These are phyloP conservation scores for Acanthosepion esculentum DNA, from an alignment of 2,888 invertebrate genomes.

Conservation along the genomic window DNA sequence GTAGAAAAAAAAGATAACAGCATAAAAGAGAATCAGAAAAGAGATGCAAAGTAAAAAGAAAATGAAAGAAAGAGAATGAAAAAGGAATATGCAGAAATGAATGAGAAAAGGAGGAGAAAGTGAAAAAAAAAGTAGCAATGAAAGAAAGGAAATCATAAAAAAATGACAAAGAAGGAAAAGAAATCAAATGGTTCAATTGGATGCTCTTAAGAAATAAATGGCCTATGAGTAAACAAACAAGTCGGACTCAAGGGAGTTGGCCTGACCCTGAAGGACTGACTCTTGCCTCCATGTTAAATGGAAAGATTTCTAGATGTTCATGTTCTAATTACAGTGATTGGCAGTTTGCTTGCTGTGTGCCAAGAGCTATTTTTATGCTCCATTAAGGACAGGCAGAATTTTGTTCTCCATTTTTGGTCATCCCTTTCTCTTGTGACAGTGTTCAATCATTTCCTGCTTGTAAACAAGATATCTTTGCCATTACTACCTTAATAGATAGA, in stretches of 20 bases:
- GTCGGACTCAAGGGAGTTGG: background rate
- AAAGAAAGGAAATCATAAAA: too few relatives aligned
- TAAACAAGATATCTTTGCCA: background rate
- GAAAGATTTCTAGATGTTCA: constrained; percentile 5
- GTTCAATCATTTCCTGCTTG: background rate
- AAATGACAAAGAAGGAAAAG: background rate
- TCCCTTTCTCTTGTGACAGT: background rate
- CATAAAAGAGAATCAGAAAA: too few relatives aligned
- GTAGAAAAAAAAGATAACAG: too few relatives aligned
- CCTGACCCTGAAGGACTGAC: background rate
- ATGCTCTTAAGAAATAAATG: constrained; percentile 4
- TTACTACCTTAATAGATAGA: background rate
- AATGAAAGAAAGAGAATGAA: too few relatives aligned
- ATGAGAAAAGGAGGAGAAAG: background rate
- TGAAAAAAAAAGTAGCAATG: too few relatives aligned
- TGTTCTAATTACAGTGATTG: constrained; percentile 33
- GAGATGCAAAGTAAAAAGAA: too few relatives aligned
- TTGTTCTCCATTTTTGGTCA: background rate
- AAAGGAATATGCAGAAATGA: background rate
- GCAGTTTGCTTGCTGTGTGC: constrained; percentile 22
- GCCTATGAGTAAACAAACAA: constrained; percentile 21
- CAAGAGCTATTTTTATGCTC: constrained; percentile 14
- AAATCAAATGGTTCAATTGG: background rate
- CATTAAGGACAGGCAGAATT: constrained; percentile 33
- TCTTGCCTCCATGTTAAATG: background rate